Evolutionary conservation across 2,797 vertebrate genomes (phyloP).

Genomic region (Bradypus variegatus): DNA sequence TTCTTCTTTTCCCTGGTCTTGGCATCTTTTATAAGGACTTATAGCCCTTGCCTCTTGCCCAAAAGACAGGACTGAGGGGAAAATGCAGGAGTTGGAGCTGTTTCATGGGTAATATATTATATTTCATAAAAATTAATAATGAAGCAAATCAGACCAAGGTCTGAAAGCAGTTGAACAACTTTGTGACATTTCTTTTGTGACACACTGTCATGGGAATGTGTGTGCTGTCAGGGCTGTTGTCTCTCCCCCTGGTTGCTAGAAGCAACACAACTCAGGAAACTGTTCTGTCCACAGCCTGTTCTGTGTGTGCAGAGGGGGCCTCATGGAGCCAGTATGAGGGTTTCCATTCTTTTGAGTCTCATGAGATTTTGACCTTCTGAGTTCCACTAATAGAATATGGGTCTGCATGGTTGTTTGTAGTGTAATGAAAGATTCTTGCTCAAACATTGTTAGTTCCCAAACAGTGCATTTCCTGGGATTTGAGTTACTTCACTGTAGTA

Average conservation of each 20-base stretch:
- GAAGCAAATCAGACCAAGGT: not conserved
- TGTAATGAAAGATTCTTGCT: not conserved
- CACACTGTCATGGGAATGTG: not conserved
- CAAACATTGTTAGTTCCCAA: not conserved
- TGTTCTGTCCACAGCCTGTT: not conserved
- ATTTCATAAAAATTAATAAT: not conserved
- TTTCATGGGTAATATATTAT: not conserved
- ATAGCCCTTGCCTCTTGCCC: not conserved
- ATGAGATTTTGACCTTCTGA: not conserved
- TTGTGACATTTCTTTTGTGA: not conserved
- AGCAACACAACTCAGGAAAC: not conserved
- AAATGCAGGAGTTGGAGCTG: not conserved
- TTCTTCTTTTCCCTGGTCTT: not conserved
- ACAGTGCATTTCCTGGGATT: not conserved
- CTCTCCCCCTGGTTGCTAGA: not conserved
- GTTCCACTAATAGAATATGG: not conserved
- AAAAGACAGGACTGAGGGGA: not conserved
- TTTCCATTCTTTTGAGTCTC: not conserved
- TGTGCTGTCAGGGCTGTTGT: not conserved
- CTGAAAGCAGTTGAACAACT: not conserved
- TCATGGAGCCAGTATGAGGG: not conserved
- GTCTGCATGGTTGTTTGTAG: slow-evolving; percentile 3
- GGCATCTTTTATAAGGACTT: not conserved
- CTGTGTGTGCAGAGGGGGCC: not conserved
- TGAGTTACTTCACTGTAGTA: not conserved